A percentile compares a stretch with the other conserved stretches of the same genome.
Conservation (phyloP, 2,797 vertebrate genomes). For the Pseudocheirus occidentalis region DNA sequence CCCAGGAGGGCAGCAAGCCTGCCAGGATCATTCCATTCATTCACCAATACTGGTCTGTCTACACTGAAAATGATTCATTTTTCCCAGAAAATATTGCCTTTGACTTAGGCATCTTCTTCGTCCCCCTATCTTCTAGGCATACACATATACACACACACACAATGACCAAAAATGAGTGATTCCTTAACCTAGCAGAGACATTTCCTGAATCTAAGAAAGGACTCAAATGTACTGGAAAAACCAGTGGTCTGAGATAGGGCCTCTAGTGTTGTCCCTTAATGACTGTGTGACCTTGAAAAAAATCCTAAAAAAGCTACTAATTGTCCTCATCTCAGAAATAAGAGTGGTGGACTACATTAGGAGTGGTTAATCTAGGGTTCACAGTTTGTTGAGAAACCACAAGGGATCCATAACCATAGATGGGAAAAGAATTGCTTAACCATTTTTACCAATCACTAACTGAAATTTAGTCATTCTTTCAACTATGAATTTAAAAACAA, state of each 20-base stretch:
- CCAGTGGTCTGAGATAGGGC: neutral
- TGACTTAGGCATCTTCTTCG: neutral
- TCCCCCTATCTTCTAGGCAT: neutral
- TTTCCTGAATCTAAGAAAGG: neutral
- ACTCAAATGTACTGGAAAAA: neutral
- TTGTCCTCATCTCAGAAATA: neutral
- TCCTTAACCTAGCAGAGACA: neutral
- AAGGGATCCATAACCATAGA: neutral
- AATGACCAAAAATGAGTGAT: neutral
- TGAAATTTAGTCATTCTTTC: neutral
- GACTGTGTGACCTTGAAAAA: neutral
- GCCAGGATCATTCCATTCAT: neutral
- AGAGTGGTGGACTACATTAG: neutral
- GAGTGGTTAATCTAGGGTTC: neutral
- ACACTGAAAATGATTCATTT: neutral
- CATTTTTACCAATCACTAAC: neutral
- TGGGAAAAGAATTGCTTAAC: neutral
- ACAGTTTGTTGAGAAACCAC: neutral
- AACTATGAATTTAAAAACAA: neutral
- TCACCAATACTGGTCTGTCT: neutral
- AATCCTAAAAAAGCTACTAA: neutral
- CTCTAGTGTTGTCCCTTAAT: neutral
- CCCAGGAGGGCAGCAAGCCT: neutral
- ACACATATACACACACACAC: neutral
- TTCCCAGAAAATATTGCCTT: neutral